phyloP scores from a whole-genome alignment of 2,888 invertebrate genomes.

The Xestoiulus laeticollis region DNA sequence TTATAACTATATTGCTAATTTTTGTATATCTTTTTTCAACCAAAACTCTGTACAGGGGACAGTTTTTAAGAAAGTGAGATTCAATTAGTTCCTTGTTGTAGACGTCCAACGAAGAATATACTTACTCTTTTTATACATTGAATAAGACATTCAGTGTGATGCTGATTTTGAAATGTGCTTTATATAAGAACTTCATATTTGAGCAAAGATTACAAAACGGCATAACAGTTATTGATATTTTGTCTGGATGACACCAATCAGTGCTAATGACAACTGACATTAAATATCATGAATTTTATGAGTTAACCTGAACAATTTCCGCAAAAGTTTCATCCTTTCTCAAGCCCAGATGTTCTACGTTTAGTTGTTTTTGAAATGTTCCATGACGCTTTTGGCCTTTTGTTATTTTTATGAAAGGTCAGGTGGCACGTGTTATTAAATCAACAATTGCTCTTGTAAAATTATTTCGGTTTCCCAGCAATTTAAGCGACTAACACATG shows the following conservation, averaged over 20 bases:
- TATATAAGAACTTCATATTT: not conserved
- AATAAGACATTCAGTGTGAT: not conserved
- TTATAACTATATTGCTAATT: too few relatives aligned
- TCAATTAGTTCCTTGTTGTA: too few relatives aligned
- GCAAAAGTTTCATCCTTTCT: too few relatives aligned
- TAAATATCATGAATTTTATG: not conserved
- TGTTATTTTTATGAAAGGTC: not conserved
- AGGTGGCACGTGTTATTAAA: not conserved
- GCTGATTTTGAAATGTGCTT: not conserved
- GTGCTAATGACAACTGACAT: not conserved
- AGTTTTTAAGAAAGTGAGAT: too few relatives aligned
- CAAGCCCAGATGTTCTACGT: not conserved
- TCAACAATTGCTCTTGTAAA: not conserved
- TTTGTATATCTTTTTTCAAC: too few relatives aligned
- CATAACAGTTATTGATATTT: not conserved
- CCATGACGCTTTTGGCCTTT: not conserved
- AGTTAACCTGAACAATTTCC: not conserved
- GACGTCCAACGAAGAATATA: too few relatives aligned
- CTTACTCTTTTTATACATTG: too few relatives aligned
- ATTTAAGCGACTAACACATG: constrained; percentile 15
- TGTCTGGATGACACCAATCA: not conserved
- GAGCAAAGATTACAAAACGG: too few relatives aligned
- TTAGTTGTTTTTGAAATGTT: not conserved
- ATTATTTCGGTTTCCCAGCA: not conserved
- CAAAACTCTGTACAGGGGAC: too few relatives aligned